A percentile compares a stretch with the other conserved stretches of the same genome.
phyloP scores from a whole-genome alignment of 2,113 vertebrate genomes.

The Panurus biarmicus region DNA sequence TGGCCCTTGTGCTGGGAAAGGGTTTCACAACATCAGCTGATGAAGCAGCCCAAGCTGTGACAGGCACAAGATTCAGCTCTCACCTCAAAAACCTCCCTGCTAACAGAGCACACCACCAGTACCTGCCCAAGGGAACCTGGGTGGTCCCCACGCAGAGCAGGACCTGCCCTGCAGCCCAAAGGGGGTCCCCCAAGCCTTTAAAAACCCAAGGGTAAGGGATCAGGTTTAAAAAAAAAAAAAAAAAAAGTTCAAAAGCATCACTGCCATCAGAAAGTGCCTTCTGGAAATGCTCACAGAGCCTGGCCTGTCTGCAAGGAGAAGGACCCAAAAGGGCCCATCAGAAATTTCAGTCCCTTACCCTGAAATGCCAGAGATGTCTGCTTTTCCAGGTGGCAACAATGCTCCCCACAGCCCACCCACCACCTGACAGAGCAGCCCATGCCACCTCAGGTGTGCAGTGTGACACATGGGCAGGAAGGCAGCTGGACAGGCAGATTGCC shows the following conservation, averaged over 20 bases:
- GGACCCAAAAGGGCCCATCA: background rate
- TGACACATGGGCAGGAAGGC: background rate
- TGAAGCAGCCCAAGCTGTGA: background rate
- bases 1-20: background rate
- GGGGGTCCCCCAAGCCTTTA: background rate
- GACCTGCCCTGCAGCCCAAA: background rate
- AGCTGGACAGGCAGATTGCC: background rate
- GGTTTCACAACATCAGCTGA: background rate
- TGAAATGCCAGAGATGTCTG: background rate
- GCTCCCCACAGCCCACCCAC: fast-evolving
- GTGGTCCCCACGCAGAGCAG: fast-evolving
- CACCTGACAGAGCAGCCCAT: background rate
- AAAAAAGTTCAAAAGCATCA: background rate
- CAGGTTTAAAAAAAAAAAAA: background rate
- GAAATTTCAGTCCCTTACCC: background rate
- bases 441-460: background rate
- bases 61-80: background rate
- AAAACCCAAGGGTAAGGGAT: background rate
- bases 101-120: background rate
- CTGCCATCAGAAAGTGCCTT: background rate
- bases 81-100: background rate
- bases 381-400: background rate
- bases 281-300: background rate
- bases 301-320: background rate
- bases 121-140: background rate